Conservation (phyloP, 2,888 invertebrate genomes). For the Tipula vernalis region DNA sequence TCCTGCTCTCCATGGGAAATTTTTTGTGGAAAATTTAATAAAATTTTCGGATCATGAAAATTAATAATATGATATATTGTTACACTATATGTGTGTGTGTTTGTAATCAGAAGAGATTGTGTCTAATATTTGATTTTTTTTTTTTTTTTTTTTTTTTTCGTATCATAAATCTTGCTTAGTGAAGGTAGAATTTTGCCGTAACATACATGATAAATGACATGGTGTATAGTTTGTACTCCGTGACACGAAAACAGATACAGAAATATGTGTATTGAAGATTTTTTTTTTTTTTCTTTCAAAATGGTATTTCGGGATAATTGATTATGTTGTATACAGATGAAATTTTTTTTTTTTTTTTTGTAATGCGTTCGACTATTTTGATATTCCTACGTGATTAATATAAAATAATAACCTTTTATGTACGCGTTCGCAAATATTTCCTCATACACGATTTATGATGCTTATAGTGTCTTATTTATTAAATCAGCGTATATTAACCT, state of each 20-base stretch:
- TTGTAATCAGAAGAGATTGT: neutral
- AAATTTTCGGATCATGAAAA: neutral
- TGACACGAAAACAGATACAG: neutral
- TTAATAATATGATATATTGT: neutral
- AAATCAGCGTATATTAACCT: neutral
- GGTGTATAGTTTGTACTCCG: slow-evolving; percentile 5
- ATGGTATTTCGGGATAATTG: neutral
- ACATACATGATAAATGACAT: slow-evolving; percentile 8
- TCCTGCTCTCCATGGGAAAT: neutral
- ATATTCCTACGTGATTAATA: neutral
- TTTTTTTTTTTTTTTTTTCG: neutral
- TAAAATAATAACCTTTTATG: neutral
- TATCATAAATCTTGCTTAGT: slow-evolving; percentile 9
- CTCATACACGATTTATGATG: neutral
- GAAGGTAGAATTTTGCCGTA: slow-evolving; percentile 1
- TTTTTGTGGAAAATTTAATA: neutral
- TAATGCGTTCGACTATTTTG: neutral
- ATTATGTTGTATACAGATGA: neutral
- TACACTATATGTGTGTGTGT: neutral
- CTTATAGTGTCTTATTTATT: no score
- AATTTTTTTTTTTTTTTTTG: neutral
- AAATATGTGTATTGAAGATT: neutral
- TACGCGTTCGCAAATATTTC: neutral
- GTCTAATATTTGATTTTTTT: slow-evolving; percentile 1
- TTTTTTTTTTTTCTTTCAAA: neutral